Evolutionary conservation across 2,113 vertebrate genomes (phyloP).

Genomic region (Peromyscus californicus): DNA sequence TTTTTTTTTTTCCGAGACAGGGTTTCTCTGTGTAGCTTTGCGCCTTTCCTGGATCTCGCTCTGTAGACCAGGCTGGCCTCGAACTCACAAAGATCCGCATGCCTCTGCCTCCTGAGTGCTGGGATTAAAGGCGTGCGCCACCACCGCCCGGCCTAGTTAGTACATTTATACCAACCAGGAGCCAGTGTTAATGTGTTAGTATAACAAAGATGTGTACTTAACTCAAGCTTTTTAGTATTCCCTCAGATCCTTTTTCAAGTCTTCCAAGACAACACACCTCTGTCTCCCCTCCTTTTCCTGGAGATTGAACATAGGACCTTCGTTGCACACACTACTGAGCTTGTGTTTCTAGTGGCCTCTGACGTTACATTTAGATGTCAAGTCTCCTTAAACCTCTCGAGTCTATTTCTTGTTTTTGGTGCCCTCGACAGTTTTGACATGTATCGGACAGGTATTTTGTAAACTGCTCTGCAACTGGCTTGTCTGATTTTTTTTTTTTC

Average conservation of each 20-base stretch:
- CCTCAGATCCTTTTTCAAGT: too few species aligned
- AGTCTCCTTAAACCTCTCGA: background rate
- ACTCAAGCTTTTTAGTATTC: background rate
- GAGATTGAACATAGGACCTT: background rate
- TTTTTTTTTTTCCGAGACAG: too few species aligned
- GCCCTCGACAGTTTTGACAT: background rate
- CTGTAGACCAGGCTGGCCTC: too few species aligned
- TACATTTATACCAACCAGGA: background rate
- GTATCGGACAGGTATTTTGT: background rate
- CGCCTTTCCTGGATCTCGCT: too few species aligned
- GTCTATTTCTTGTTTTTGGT: background rate
- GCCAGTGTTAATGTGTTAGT: background rate
- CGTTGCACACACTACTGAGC: background rate
- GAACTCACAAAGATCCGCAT: too few species aligned
- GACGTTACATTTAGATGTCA: background rate
- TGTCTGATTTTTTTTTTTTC: background rate
- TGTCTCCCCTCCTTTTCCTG: background rate
- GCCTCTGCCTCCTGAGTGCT: too few species aligned
- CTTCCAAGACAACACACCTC: too few species aligned
- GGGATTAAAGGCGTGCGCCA: too few species aligned
- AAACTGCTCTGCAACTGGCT: background rate
- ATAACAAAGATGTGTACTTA: background rate
- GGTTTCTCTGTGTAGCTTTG: too few species aligned
- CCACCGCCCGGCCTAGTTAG: too few species aligned
- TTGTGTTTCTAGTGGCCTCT: background rate